phyloP scores from a whole-genome alignment of 2,888 invertebrate genomes.

The Orthonychiurus folsomi region DNA sequence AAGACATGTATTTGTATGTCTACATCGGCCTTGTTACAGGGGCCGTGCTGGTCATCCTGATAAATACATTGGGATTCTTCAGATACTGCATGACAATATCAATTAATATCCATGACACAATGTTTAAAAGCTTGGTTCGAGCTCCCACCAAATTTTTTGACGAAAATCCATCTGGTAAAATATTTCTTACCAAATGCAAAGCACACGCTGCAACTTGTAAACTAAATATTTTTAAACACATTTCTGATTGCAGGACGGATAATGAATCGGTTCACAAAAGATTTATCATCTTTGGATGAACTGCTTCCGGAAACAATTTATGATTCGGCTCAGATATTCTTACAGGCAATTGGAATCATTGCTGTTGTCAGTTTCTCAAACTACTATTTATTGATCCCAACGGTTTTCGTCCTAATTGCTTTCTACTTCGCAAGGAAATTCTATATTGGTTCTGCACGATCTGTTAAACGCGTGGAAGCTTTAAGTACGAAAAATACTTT shows the following conservation, averaged over 20 bases:
- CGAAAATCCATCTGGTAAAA: slow-evolving; percentile 26
- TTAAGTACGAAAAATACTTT: slow-evolving; percentile 44
- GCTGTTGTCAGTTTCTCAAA: slow-evolving; percentile 46
- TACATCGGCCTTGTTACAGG: slow-evolving; percentile 17
- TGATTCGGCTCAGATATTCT: slow-evolving; percentile 49
- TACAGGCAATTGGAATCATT: slow-evolving; percentile 46
- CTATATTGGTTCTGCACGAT: slow-evolving; percentile 47
- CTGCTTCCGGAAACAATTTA: slow-evolving; percentile 57
- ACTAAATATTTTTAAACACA: no score
- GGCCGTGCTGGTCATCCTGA: slow-evolving; percentile 12
- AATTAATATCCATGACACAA: slow-evolving; percentile 25
- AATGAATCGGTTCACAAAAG: slow-evolving; percentile 75
- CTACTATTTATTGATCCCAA: slow-evolving; percentile 43
- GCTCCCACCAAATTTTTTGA: slow-evolving; percentile 29
- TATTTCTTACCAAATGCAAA: neutral
- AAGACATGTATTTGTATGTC: slow-evolving; percentile 14
- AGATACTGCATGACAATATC: slow-evolving; percentile 22
- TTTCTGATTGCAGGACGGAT: slow-evolving; percentile 55
- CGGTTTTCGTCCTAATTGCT: slow-evolving; percentile 44
- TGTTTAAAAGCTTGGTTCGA: slow-evolving; percentile 25
- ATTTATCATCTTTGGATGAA: slow-evolving; percentile 70
- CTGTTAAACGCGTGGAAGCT: slow-evolving; percentile 49
- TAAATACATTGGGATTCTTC: slow-evolving; percentile 20
- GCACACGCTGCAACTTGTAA: no score
- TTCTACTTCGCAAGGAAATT: slow-evolving; percentile 46